Conservation (phyloP, 2,888 invertebrate species). For the Troides aeacus region DNA sequence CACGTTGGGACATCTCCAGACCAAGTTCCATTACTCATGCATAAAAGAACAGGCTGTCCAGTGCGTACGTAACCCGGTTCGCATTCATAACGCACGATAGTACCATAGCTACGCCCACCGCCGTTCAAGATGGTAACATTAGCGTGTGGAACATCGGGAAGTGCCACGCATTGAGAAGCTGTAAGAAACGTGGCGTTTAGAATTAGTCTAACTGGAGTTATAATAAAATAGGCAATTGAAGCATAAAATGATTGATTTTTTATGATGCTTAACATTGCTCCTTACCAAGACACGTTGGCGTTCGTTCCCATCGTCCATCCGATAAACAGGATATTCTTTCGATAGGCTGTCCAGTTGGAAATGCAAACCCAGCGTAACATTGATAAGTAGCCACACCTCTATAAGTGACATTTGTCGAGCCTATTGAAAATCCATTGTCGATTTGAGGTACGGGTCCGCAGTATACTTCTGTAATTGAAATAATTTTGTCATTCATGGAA, state of each 20-base stretch:
- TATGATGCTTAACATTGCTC: constrained; percentile 3
- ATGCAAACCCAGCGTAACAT: constrained; percentile 97
- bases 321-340: constrained; percentile 94
- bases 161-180: constrained; percentile 94
- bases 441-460: constrained; percentile 99
- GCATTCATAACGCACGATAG: constrained; percentile 94
- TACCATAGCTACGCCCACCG: constrained; percentile 94
- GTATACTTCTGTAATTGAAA: constrained; percentile 85
- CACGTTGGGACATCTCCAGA: constrained; percentile 94
- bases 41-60: constrained; percentile 93
- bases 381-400: constrained; percentile 96
- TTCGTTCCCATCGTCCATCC: constrained; percentile 95
- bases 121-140: constrained; percentile 93
- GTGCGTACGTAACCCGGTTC: constrained; percentile 93
- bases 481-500: constrained; percentile 10
- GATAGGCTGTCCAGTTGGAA: constrained; percentile 91
- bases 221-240: background rate
- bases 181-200: constrained; percentile 35
- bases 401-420: constrained; percentile 96
- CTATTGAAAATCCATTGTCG: constrained; percentile 97
- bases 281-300: constrained; percentile 92
- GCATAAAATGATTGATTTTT: background rate
- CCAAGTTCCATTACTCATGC: constrained; percentile 98
- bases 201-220: background rate
- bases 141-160: constrained; percentile 92